A percentile compares a stretch with the other conserved stretches of the same genome.
Evolutionary conservation across 2,113 vertebrate genomes (phyloP).

Genomic region (Grallaria varia): DNA sequence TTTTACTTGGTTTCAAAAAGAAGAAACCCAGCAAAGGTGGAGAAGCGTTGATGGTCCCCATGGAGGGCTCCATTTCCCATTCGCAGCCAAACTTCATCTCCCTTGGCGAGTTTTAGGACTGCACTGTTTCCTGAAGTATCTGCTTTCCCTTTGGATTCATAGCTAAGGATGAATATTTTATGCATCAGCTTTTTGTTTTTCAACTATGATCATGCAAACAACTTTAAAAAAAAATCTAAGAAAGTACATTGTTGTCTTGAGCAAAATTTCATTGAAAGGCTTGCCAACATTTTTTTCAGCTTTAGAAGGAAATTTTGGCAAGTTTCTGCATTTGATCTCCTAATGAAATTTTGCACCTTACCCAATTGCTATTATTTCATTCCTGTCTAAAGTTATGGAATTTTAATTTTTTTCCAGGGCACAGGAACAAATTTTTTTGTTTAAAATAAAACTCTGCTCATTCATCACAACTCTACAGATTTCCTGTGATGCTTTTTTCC

Average conservation of each 20-base stretch:
- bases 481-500: not conserved
- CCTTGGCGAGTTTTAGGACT: conserved; percentile 80
- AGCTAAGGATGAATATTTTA: conserved; percentile 66
- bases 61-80: conserved; percentile 84
- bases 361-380: not conserved
- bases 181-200: not conserved
- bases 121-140: conserved; percentile 83
- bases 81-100: conserved; percentile 83
- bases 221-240: not conserved
- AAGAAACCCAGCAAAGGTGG: conserved; percentile 83
- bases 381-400: not conserved
- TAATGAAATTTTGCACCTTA: not conserved
- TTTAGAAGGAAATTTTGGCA: not conserved
- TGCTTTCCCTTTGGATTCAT: conserved; percentile 82
- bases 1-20: conserved; percentile 82
- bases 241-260: not conserved
- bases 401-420: not conserved
- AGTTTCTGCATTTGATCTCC: not conserved
- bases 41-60: conserved; percentile 83
- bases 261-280: not conserved
- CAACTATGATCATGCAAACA: not conserved
- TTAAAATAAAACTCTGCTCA: not conserved
- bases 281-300: not conserved
- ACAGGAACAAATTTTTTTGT: not conserved
- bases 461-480: not conserved